Percentiles rank a stretch among this genome's conserved stretches.
phyloP scores from a whole-genome alignment of 2,888 invertebrate species.

The Agriotes lineatus region DNA sequence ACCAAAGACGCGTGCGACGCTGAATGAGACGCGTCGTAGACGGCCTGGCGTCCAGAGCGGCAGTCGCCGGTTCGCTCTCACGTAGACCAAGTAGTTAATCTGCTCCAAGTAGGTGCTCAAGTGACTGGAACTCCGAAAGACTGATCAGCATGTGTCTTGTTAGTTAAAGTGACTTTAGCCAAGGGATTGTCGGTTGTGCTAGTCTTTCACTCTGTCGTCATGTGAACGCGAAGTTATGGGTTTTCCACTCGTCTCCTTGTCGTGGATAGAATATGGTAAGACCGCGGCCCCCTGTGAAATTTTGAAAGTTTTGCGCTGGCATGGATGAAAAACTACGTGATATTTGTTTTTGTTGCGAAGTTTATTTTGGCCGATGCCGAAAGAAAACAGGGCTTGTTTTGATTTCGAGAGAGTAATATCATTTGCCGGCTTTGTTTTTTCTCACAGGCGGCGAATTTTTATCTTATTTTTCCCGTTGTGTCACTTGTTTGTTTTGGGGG shows the following conservation, averaged over 20 bases:
- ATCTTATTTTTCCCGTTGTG: too few relatives aligned
- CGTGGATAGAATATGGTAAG: constrained; percentile 19
- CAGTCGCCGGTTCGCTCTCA: constrained; percentile 42
- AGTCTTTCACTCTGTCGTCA: constrained; percentile 4
- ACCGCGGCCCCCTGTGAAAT: neutral
- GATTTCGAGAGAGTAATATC: too few relatives aligned
- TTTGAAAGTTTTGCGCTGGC: neutral
- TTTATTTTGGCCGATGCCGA: too few relatives aligned
- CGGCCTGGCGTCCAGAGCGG: constrained; percentile 45
- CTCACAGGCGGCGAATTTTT: too few relatives aligned
- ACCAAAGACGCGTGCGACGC: constrained; percentile 52
- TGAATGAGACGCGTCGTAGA: constrained; percentile 45
- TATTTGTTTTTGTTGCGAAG: too few relatives aligned
- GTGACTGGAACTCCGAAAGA: neutral
- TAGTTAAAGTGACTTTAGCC: constrained; percentile 1
- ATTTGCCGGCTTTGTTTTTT: too few relatives aligned
- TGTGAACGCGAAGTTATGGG: constrained; percentile 18
- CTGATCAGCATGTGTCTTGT: constrained; percentile 10
- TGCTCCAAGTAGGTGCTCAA: neutral
- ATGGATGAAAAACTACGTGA: too few relatives aligned
- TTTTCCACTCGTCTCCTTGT: constrained; percentile 6
- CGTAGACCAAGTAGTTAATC: constrained; percentile 15
- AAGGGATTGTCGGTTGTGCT: neutral
- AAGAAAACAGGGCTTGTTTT: too few relatives aligned
- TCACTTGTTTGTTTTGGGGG: too few relatives aligned